Base-by-base conservation (phyloP, 2,888 invertebrate genomes). In the Phaonia tiefii region DNA sequence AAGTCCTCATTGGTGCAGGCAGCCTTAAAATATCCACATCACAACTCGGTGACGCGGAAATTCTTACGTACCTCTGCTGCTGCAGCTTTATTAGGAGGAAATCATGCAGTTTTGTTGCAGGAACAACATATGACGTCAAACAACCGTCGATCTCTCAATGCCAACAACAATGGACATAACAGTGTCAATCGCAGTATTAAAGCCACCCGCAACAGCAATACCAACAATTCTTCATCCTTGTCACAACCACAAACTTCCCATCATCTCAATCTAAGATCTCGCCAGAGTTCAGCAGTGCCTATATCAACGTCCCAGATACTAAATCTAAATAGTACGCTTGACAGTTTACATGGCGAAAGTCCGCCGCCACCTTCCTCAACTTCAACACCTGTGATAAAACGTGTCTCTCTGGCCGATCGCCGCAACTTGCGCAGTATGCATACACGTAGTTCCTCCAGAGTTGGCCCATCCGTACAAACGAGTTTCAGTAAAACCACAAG, bases 401-500 rank as follows among this genome's bases (percentile, higher is more conserved):
- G 82, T 72, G 76, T 74, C 42, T 79, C 79, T 20, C 15, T 76
- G n/a, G 65, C 67, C 26, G 84, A 84, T 49, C 83, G 83, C 1
- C 84, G 83, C 58, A 60, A 17, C 10, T 63, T 84, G 15, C 85
- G 85, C 54, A 84, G 79, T 46, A 71, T 84, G 26, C 83, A 72
- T 31, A 74, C 84, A 49, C 82, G 80, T 17, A 74, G 78, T 51
- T 42, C 78, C 10, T 60, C 79, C 1, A 56, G 58, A 20, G 82
- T 75, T 66, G 71, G 75, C 8, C 76, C 83, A 83, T 69, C 85
- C 83, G 31, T 66, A 80, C 46, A 74, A 22, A 72, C 70, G 22
- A 84, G 75, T 66, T 87, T 86, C 15, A 86, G 87, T 73, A 88
- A 88, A 26, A 74, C 88, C 0, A 86, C 86, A 1, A 84, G 88